Evolutionary conservation across 2,113 vertebrate genomes (phyloP).

Genomic region (mouse (Mus musculus)): GRCm39 chr1:174110001-174110500

Average conservation of each 20-base stretch:
- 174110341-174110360: too few relatives aligned
- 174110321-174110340: background rate
- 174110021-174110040: background rate
- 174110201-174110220: background rate
- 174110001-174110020: background rate
- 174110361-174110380: too few relatives aligned
- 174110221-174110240: background rate
- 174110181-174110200: background rate
- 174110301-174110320: background rate
- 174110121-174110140: background rate
- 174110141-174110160: background rate
- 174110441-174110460: too few relatives aligned
- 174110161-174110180: accelerated
- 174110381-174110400: too few relatives aligned
- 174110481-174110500: too few relatives aligned
- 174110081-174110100: background rate
- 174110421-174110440: too few relatives aligned
- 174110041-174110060: slow-evolving; percentile 26
- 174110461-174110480: too few relatives aligned
- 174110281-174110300: background rate
- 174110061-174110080: background rate
- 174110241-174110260: background rate
- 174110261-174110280: background rate
- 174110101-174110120: background rate
- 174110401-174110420: too few relatives aligned